Percentiles rank a stretch among this genome's conserved stretches.
Conservation (phyloP, 2,888 invertebrate species). For the Autographa pulchrina region DNA sequence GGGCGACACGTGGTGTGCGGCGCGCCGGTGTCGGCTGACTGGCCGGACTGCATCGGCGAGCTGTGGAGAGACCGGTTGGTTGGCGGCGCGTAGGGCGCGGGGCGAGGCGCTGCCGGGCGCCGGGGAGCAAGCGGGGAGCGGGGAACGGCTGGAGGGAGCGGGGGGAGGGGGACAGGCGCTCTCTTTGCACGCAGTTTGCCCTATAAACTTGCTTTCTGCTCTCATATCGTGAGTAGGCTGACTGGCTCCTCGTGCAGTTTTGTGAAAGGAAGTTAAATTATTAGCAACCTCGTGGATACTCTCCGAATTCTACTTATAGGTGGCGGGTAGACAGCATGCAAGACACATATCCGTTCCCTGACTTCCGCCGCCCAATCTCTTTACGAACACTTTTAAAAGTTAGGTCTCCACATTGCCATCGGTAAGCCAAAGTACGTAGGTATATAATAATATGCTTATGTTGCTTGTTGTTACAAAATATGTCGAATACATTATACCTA, state of each 20-base stretch:
- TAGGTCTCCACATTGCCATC: too few relatives aligned
- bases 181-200: slow-evolving; percentile 74
- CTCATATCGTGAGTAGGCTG: slow-evolving; percentile 76
- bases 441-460: too few relatives aligned
- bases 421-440: too few relatives aligned
- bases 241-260: slow-evolving; percentile 72
- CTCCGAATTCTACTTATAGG: slow-evolving; percentile 45
- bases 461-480: too few relatives aligned
- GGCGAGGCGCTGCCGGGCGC: slow-evolving; percentile 46
- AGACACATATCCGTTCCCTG: too few relatives aligned
- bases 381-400: too few relatives aligned
- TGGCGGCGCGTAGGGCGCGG: slow-evolving; percentile 51
- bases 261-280: slow-evolving; percentile 79
- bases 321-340: not conserved
- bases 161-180: slow-evolving; percentile 51
- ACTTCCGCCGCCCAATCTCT: too few relatives aligned
- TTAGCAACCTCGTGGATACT: slow-evolving; percentile 58
- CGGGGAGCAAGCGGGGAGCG: slow-evolving; percentile 13
- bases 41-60: slow-evolving; percentile 63
- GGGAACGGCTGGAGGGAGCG: slow-evolving; percentile 24
- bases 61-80: slow-evolving; percentile 60
- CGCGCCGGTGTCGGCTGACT: slow-evolving; percentile 71
- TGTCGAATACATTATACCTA: too few relatives aligned
- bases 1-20: slow-evolving; percentile 22
- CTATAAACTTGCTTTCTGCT: slow-evolving; percentile 83